A percentile compares a stretch with the other conserved stretches of the same genome.
These are phyloP conservation scores for Microplitis deprimator DNA, from an alignment of 2,888 invertebrate species.

Conservation along the genomic window DNA sequence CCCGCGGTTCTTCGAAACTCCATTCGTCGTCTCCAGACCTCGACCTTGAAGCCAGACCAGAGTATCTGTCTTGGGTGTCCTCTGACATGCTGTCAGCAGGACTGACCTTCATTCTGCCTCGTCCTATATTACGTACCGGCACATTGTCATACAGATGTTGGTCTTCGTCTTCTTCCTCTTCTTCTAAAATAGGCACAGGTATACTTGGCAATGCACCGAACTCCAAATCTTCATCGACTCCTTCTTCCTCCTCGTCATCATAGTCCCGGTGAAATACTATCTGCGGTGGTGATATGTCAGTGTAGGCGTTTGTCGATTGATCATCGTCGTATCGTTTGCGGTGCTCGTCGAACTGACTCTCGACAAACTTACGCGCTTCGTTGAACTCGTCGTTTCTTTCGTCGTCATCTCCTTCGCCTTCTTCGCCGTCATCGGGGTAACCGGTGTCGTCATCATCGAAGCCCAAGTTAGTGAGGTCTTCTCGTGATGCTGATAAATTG, in stretches of 20 bases:
- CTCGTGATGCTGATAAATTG: constrained; percentile 47
- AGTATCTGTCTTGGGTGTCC: constrained; percentile 68
- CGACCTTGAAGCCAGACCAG: constrained; percentile 59
- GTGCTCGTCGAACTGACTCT: constrained; percentile 65
- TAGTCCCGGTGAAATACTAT: constrained; percentile 62
- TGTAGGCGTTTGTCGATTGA: constrained; percentile 44
- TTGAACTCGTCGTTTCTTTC: constrained; percentile 57
- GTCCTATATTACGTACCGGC: constrained; percentile 67
- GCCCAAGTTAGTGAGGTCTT: constrained; percentile 20
- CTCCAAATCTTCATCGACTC: constrained; percentile 60
- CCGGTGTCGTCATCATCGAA: constrained; percentile 32
- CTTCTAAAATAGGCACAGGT: constrained; percentile 65
- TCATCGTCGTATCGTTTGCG: constrained; percentile 55
- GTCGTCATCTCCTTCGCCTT: constrained; percentile 41
- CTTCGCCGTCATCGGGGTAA: constrained; percentile 16
- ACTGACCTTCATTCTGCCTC: constrained; percentile 63
- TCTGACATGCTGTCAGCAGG: constrained; percentile 64
- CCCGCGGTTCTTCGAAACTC: constrained; percentile 58
- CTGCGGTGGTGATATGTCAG: constrained; percentile 64
- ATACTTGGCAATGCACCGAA: constrained; percentile 53
- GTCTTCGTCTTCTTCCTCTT: constrained; percentile 64
- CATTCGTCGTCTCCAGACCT: constrained; percentile 64
- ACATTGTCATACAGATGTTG: constrained; percentile 68
- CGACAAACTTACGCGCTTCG: constrained; percentile 64
- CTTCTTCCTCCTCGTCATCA: constrained; percentile 64